phyloP scores from a whole-genome alignment of 2,113 vertebrate genomes.

The Collichthys lucidus region DNA sequence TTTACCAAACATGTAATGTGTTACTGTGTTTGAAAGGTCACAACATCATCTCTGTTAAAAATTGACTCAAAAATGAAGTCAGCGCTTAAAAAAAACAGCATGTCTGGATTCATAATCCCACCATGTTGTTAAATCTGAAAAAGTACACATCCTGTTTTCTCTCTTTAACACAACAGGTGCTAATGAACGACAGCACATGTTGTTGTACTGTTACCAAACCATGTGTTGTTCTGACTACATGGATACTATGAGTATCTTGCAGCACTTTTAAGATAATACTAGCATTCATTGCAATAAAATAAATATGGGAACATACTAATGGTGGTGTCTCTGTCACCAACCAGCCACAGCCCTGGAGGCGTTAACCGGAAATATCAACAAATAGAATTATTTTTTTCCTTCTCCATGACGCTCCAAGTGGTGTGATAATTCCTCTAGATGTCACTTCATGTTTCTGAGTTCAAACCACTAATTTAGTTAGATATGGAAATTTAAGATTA shows the following conservation, averaged over 20 bases:
- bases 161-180: not conserved
- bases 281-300: not conserved
- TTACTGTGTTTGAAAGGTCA: not conserved
- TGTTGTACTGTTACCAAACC: not conserved
- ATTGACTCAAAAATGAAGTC: not conserved
- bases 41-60: not conserved
- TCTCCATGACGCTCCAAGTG: slow-evolving; percentile 4
- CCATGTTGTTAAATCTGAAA: not conserved
- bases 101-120: not conserved
- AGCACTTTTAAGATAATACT: not conserved
- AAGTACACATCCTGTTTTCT: not conserved
- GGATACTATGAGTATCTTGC: not conserved
- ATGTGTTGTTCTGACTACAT: not conserved
- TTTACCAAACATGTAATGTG: slow-evolving; percentile 10
- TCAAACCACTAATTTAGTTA: slow-evolving; percentile 42
- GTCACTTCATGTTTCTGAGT: not conserved
- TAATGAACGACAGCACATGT: slow-evolving; percentile 16
- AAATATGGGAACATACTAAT: not conserved
- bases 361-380: slow-evolving; percentile 39
- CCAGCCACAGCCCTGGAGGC: not conserved
- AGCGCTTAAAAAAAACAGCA: not conserved
- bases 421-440: slow-evolving; percentile 18
- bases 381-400: not conserved
- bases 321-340: not conserved
- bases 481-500: slow-evolving; percentile 7